Evolutionary conservation across 37 sponge, comb jelly and placozoan species (phyloP).

Genomic region (Mnemiopsis leidyi): DNA sequence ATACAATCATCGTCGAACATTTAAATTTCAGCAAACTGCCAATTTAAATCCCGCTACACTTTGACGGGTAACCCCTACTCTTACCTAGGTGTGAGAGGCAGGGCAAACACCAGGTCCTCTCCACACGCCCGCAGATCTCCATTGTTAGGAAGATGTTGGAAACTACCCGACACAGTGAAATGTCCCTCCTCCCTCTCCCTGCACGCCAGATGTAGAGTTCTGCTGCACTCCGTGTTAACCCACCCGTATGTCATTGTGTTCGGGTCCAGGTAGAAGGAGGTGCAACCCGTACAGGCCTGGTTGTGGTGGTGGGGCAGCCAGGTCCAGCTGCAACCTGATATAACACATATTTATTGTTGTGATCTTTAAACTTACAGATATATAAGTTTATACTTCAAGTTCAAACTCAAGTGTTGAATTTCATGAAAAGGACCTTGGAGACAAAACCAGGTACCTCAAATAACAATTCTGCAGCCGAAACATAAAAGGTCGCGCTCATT

Average conservation of each 20-base stretch:
- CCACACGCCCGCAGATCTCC: neutral
- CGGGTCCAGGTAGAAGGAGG: neutral
- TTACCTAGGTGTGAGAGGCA: conserved; percentile 45
- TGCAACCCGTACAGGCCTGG: neutral
- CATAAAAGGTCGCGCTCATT: too few relatives aligned
- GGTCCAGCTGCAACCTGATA: conserved; percentile 60
- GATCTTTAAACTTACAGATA: neutral
- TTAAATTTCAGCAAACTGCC: too few relatives aligned
- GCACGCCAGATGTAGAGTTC: neutral
- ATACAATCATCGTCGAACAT: too few relatives aligned
- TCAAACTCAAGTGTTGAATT: too few relatives aligned
- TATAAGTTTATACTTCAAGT: too few relatives aligned
- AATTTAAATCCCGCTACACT: too few relatives aligned
- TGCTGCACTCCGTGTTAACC: conserved; percentile 42
- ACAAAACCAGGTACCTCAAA: too few relatives aligned
- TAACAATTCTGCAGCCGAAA: too few relatives aligned
- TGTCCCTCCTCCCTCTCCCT: neutral
- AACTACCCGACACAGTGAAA: neutral
- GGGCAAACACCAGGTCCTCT: neutral
- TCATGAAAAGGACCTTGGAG: too few relatives aligned
- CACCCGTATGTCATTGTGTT: neutral
- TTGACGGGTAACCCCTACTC: too few relatives aligned
- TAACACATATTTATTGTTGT: neutral
- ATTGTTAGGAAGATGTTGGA: neutral
- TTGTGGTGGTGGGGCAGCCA: conserved; percentile 45